Conservation (phyloP, 2,888 invertebrate genomes). For the Clostera curtula region DNA sequence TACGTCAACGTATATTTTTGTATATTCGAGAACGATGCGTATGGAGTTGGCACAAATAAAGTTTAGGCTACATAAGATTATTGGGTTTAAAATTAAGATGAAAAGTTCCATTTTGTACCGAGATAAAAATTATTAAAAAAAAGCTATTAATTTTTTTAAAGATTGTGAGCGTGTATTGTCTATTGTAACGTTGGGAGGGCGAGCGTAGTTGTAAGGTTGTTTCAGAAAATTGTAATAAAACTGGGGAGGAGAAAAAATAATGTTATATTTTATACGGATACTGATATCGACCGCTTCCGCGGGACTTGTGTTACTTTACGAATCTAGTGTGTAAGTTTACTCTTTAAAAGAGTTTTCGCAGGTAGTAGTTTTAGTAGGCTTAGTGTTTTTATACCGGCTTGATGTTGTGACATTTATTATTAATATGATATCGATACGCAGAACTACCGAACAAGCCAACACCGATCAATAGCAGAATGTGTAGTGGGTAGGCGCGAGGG, state of each 20-base stretch:
- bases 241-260: constrained; percentile 53
- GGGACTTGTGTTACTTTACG: constrained; percentile 65
- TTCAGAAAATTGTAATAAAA: constrained; percentile 75
- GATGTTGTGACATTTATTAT: constrained; percentile 74
- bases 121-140: constrained; percentile 48
- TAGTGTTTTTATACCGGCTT: constrained; percentile 76
- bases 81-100: constrained; percentile 43
- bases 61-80: constrained; percentile 40
- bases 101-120: constrained; percentile 63
- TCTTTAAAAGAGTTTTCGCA: constrained; percentile 74
- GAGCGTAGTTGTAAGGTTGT: constrained; percentile 63
- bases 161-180: constrained; percentile 69
- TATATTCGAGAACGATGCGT: constrained; percentile 61
- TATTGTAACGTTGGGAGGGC: constrained; percentile 65
- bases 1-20: constrained; percentile 69
- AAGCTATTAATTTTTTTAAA: constrained; percentile 58
- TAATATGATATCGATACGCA: constrained; percentile 54
- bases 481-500: constrained; percentile 54
- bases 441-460: constrained; percentile 57
- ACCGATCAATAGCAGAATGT: constrained; percentile 64
- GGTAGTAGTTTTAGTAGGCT: constrained; percentile 74
- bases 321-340: constrained; percentile 66
- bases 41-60: constrained; percentile 66
- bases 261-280: constrained; percentile 70
- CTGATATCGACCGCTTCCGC: constrained; percentile 39